Evolutionary conservation across 1,140 invertebrate species (phyloP).

Genomic region (Amyelois transitella): DNA sequence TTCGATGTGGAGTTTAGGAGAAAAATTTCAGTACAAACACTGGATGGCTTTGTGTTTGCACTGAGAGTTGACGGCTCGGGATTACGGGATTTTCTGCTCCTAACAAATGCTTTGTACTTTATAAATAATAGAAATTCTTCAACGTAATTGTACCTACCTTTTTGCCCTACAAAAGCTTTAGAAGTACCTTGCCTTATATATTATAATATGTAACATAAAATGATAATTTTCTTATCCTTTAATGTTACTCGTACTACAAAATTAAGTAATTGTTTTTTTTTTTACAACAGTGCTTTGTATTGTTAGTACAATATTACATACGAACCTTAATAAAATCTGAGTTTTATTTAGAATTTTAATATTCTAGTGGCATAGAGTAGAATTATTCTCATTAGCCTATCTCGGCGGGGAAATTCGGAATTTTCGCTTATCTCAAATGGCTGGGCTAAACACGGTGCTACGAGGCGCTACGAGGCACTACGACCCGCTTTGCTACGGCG

Average conservation of each 20-base stretch:
- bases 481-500: slow-evolving; percentile 17
- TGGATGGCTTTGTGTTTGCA: neutral
- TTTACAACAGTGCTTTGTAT: no score
- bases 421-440: slow-evolving; percentile 40
- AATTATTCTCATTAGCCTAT: slow-evolving; percentile 53
- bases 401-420: slow-evolving; percentile 32
- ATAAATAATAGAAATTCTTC: slow-evolving; percentile 2
- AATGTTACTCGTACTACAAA: no score
- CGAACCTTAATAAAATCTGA: neutral
- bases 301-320: neutral
- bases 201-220: no score
- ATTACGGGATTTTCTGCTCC: neutral
- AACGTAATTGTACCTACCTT: neutral
- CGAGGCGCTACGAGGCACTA: slow-evolving; percentile 16
- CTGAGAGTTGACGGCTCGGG: neutral
- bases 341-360: slow-evolving; percentile 10
- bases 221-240: no score
- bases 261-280: no score
- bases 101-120: slow-evolving; percentile 5
- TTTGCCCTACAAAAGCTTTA: no score
- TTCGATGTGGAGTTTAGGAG: neutral
- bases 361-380: slow-evolving; percentile 15
- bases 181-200: no score
- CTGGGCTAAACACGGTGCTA: slow-evolving; percentile 21
- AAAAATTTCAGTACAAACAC: neutral